These are phyloP conservation scores for Caenorhabditis sp. DNA, from an alignment of 2,888 invertebrate genomes.

Conservation along the genomic window DNA sequence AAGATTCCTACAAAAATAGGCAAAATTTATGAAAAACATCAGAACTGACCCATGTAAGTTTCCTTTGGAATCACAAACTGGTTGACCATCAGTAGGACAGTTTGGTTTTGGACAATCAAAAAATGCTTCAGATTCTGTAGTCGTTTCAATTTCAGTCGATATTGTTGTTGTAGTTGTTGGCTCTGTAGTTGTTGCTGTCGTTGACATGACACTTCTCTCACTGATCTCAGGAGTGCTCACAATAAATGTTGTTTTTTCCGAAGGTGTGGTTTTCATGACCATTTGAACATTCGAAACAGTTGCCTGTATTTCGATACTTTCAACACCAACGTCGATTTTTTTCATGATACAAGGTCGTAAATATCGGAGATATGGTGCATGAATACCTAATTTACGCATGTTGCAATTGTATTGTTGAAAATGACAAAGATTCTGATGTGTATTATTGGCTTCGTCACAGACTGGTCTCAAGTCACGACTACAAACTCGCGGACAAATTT, in stretches of 20 bases:
- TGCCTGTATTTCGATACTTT: conserved; percentile 34
- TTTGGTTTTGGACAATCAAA: conserved; percentile 55
- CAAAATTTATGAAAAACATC: not conserved
- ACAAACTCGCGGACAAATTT: conserved; percentile 38
- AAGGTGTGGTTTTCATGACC: conserved; percentile 5
- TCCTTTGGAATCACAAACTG: conserved; percentile 48
- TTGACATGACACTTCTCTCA: not conserved
- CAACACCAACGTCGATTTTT: conserved; percentile 34
- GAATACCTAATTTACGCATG: conserved; percentile 40
- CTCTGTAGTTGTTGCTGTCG: conserved; percentile 5
- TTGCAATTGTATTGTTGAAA: conserved; percentile 64
- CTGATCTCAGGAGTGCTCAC: conserved; percentile 26
- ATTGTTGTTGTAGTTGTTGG: conserved; percentile 1
- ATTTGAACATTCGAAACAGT: conserved; percentile 29
- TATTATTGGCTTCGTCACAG: conserved; percentile 63
- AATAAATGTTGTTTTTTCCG: conserved; percentile 36
- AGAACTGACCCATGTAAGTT: conserved; percentile 39
- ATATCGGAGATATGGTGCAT: conserved; percentile 29
- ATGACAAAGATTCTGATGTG: conserved; percentile 65
- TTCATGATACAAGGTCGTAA: conserved; percentile 23
- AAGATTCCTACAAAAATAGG: conserved; percentile 34
- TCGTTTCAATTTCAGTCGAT: conserved; percentile 11
- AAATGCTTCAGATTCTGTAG: conserved; percentile 7
- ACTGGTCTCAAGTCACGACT: conserved; percentile 57
- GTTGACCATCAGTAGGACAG: conserved; percentile 46